Base-by-base conservation (phyloP, 2,888 invertebrate genomes). In the Lepetodrilus schrolli region DNA sequence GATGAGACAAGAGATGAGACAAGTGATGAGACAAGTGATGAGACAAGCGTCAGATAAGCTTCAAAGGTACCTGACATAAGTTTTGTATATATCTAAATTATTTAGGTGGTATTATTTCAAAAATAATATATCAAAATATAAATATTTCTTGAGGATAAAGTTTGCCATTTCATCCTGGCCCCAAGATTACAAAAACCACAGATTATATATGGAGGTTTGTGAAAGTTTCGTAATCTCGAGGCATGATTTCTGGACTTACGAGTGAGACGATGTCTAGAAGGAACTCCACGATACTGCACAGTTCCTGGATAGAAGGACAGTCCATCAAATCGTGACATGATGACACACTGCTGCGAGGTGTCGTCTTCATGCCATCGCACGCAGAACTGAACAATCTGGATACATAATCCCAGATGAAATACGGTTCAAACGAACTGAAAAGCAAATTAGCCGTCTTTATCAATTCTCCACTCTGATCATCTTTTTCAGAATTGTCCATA, bases 391-490 rank as follows among this genome's bases (percentile, higher is more conserved):
- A 92, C 78, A 89, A 87, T 4, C 90, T 83, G 0, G 89, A 90
- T 80, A 95, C 93, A 86, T 94, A 96, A 78, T 94, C 93, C 96
- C 96, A 96, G 73, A 96, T 94, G 86, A 95, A 96, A 74, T 94
- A 94, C n/a, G 95, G 94, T 87, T 96, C 95, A 77, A 96, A 92
- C 0, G 95, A 94, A 72, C 94, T 94, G 88, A 96, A 95, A 30
- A 96, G 91, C 78, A 96, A 91, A 91, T 96, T 96, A 0, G 95
- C 95, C 21, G 95, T 95, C 90, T 96, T 96, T 13, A 94, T 92
- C 48, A 96, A 92, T 87, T 96, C 96, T 43, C 38, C 43, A 7
- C 20, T 37, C 8, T 68, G 69, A 8, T 37, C 65, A 13, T 36
- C 50, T n/a, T 72, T 49, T 13, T 23, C 17, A 2, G 66, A n/a